These are phyloP conservation scores for Stenurella melanura DNA, from an alignment of 2,888 invertebrate species.

Conservation along the genomic window DNA sequence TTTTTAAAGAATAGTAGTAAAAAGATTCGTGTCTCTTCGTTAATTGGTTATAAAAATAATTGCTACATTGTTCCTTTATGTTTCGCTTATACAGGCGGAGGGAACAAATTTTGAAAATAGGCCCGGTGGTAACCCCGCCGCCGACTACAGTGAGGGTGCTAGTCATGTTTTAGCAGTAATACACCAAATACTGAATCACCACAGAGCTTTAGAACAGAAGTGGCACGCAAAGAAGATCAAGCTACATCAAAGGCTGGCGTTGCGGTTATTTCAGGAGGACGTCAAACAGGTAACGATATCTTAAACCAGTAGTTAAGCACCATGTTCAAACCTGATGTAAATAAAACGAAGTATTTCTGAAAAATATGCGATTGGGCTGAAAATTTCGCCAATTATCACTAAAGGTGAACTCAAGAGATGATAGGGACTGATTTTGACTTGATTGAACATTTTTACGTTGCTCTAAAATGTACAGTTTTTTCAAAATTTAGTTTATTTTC, in stretches of 20 bases:
- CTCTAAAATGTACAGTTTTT: no score
- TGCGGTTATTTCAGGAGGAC: slow-evolving; percentile 96
- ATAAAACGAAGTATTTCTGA: no score
- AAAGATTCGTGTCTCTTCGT: background rate
- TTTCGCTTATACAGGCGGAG: slow-evolving; percentile 66
- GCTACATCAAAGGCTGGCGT: slow-evolving; percentile 93
- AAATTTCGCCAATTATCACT: no score
- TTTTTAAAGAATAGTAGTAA: background rate
- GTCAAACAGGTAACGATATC: slow-evolving; percentile 86
- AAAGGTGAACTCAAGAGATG: no score
- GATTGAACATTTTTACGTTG: no score
- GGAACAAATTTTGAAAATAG: slow-evolving; percentile 75
- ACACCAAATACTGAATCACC: slow-evolving; percentile 96
- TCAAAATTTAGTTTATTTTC: no score
- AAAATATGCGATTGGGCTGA: no score
- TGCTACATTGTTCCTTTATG: background rate
- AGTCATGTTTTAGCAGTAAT: slow-evolving; percentile 97
- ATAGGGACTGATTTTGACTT: no score
- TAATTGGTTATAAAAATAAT: background rate
- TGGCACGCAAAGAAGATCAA: slow-evolving; percentile 97
- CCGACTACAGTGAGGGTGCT: slow-evolving; percentile 97
- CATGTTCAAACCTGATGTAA: no score
- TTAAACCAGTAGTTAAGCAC: no score
- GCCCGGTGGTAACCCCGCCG: slow-evolving; percentile 88
- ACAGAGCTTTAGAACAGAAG: slow-evolving; percentile 92